phyloP scores from a whole-genome alignment of 2,888 invertebrate species.

The Synergus umbraculus region DNA sequence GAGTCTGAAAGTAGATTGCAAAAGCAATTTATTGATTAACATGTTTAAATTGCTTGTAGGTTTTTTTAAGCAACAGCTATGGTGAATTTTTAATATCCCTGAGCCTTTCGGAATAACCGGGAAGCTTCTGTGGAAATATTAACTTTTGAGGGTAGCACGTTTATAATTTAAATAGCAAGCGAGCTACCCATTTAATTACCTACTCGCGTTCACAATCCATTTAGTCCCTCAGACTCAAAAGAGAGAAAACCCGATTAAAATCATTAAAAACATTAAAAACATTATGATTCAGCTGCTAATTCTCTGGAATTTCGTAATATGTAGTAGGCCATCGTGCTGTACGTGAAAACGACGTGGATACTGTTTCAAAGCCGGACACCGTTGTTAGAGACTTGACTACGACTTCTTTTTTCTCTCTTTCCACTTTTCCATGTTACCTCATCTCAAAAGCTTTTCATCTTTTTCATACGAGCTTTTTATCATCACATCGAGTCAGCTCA shows the following conservation, averaged over 20 bases:
- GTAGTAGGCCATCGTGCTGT: neutral
- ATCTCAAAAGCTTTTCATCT: constrained; percentile 75
- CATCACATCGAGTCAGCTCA: constrained; percentile 71
- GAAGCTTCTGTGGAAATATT: neutral
- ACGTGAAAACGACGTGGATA: neutral
- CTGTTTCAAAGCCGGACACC: constrained; percentile 4
- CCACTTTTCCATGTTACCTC: constrained; percentile 57
- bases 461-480: constrained; percentile 74
- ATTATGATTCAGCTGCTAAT: neutral
- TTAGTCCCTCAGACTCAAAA: neutral
- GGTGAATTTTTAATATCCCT: neutral
- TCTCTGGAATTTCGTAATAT: neutral
- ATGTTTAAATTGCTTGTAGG: neutral
- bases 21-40: neutral
- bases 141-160: neutral
- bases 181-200: neutral
- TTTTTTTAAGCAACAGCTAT: neutral
- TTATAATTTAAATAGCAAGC: neutral
- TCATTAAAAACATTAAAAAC: neutral
- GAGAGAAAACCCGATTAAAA: neutral
- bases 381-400: constrained; percentile 46
- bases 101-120: neutral
- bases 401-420: constrained; percentile 48
- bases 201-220: neutral
- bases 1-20: no score